A percentile compares a stretch with the other conserved stretches of the same genome.
Evolutionary conservation across 2,797 vertebrate genomes (phyloP).

Genomic region (Tinamus major): DNA sequence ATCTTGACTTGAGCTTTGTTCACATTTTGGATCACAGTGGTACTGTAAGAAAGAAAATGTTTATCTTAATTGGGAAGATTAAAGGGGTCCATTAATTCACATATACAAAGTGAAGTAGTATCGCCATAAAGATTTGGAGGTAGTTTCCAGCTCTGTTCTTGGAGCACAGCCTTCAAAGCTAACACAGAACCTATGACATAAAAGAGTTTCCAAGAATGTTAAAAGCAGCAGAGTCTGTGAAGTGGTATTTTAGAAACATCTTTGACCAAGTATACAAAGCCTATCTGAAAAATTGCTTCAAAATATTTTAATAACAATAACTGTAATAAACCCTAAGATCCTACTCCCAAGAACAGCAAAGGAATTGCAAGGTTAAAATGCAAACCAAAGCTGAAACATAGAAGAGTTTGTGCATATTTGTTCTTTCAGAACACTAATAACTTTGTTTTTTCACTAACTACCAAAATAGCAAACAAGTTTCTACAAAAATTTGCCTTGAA

Average conservation of each 20-base stretch:
- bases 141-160: not conserved
- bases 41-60: slow-evolving; percentile 80
- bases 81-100: not conserved
- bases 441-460: not conserved
- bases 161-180: not conserved
- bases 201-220: not conserved
- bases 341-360: not conserved
- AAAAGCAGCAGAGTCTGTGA: not conserved
- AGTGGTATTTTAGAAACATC: not conserved
- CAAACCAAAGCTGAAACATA: not conserved
- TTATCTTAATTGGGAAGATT: not conserved
- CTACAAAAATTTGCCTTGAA: not conserved
- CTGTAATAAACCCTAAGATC: not conserved
- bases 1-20: slow-evolving; percentile 99
- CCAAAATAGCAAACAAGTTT: not conserved
- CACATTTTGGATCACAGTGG: slow-evolving; percentile 98
- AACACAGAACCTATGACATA: not conserved
- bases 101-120: not conserved
- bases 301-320: not conserved
- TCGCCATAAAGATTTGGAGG: not conserved
- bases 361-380: not conserved
- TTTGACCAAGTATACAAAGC: not conserved
- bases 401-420: not conserved
- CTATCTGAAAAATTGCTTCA: not conserved
- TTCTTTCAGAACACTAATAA: not conserved